Conservation (phyloP, 2,113 vertebrate genomes). For the Condylura cristata region DNA sequence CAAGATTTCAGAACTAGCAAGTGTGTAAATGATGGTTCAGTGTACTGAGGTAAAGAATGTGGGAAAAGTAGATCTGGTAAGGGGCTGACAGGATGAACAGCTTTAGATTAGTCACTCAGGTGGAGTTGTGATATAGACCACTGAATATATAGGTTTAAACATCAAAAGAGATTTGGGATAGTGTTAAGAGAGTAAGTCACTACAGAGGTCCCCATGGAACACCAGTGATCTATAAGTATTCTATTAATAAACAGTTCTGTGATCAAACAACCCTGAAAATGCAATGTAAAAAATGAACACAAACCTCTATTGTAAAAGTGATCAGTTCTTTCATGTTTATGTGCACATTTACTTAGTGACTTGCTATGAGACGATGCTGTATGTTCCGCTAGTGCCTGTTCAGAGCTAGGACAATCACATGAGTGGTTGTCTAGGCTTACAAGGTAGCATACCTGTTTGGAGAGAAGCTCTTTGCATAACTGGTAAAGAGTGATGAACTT, state of each 20-base stretch:
- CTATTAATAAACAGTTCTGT: neutral
- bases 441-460: slow-evolving; percentile 92
- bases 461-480: slow-evolving; percentile 96
- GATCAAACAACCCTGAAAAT: neutral
- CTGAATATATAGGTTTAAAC: neutral
- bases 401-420: neutral
- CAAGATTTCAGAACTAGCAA: neutral
- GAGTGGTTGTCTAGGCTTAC: neutral
- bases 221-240: neutral
- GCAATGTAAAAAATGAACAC: neutral
- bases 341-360: neutral
- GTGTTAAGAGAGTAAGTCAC: neutral
- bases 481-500: slow-evolving; percentile 98
- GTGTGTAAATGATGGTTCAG: neutral
- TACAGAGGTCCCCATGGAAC: neutral
- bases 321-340: neutral
- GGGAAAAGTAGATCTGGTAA: neutral
- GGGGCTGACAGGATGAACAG: neutral
- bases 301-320: neutral
- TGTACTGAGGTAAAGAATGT: neutral
- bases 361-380: neutral
- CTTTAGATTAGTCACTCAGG: neutral
- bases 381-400: neutral
- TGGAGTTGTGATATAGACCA: neutral
- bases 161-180: neutral